These are phyloP conservation scores for Drosophila bunnanda DNA, from an alignment of 2,888 invertebrate species.

Conservation along the genomic window DNA sequence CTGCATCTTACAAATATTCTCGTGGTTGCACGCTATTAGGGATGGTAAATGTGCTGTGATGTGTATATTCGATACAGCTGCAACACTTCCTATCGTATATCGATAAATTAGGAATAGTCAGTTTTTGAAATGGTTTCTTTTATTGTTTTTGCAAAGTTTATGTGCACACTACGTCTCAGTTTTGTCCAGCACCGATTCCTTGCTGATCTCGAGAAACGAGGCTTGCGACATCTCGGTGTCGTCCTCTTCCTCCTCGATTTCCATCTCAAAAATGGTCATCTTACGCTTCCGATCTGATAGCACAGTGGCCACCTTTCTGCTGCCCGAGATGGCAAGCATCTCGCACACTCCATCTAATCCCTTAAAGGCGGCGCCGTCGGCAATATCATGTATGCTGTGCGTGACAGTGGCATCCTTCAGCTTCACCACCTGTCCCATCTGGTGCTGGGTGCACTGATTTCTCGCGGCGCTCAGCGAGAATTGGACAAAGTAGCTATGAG, in stretches of 20 bases:
- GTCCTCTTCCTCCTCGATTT: slow-evolving; percentile 96
- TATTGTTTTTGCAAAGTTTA: not conserved
- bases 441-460: slow-evolving; percentile 84
- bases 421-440: slow-evolving; percentile 70
- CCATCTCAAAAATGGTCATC: slow-evolving; percentile 95
- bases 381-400: slow-evolving; percentile 86
- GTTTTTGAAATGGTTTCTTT: not conserved
- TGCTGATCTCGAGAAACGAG: slow-evolving; percentile 83
- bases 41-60: slow-evolving; percentile 1
- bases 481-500: slow-evolving; percentile 85
- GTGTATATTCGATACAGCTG: not conserved
- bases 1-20: slow-evolving; percentile 3
- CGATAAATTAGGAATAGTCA: not conserved
- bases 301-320: slow-evolving; percentile 91
- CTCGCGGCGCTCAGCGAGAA: slow-evolving; percentile 83
- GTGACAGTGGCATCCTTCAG: slow-evolving; percentile 78
- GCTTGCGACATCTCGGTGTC: slow-evolving; percentile 87
- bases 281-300: slow-evolving; percentile 91
- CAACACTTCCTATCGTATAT: not conserved
- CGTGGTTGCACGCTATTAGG: slow-evolving; percentile 30
- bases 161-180: slow-evolving; percentile 9
- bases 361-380: slow-evolving; percentile 86
- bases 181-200: slow-evolving; percentile 74
- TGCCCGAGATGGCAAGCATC: slow-evolving; percentile 93
- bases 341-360: slow-evolving; percentile 88